phyloP scores from a whole-genome alignment of 2,888 invertebrate species.

The Eucriotettix oculatus region DNA sequence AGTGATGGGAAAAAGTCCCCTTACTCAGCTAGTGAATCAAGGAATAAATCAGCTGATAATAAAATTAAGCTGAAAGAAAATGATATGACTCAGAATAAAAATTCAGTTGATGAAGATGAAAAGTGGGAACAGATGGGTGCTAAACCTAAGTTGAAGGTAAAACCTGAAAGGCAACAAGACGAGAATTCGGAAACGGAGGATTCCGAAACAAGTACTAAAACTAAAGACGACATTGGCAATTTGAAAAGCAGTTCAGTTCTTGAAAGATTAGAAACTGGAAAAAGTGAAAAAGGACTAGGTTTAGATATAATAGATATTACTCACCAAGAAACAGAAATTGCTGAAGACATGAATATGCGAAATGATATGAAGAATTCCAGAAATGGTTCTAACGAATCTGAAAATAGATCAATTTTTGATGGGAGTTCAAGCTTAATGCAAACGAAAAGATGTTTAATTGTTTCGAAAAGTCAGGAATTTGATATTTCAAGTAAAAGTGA shows the following conservation, averaged over 20 bases:
- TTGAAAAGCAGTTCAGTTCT: neutral
- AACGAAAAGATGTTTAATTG: neutral
- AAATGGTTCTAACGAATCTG: too few relatives aligned
- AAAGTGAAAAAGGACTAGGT: neutral
- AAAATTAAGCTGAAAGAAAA: slow-evolving; percentile 2
- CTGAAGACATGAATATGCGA: too few relatives aligned
- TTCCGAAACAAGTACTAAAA: too few relatives aligned
- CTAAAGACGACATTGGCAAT: neutral
- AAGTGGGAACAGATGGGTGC: slow-evolving; percentile 8
- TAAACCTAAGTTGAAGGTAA: slow-evolving; percentile 2
- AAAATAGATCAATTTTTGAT: too few relatives aligned
- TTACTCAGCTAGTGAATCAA: neutral
- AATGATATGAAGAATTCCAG: too few relatives aligned
- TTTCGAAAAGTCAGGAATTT: neutral
- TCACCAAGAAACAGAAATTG: too few relatives aligned
- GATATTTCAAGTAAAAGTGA: neutral
- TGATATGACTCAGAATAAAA: neutral
- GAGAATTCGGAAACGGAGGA: neutral
- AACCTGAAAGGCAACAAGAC: neutral
- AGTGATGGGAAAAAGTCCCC: neutral
- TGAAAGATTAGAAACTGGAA: neutral
- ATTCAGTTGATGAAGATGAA: neutral
- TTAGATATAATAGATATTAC: too few relatives aligned
- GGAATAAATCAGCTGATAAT: neutral
- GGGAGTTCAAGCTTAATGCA: too few relatives aligned